phyloP scores from a whole-genome alignment of 2,888 invertebrate genomes.

The Atethmia centrago region DNA sequence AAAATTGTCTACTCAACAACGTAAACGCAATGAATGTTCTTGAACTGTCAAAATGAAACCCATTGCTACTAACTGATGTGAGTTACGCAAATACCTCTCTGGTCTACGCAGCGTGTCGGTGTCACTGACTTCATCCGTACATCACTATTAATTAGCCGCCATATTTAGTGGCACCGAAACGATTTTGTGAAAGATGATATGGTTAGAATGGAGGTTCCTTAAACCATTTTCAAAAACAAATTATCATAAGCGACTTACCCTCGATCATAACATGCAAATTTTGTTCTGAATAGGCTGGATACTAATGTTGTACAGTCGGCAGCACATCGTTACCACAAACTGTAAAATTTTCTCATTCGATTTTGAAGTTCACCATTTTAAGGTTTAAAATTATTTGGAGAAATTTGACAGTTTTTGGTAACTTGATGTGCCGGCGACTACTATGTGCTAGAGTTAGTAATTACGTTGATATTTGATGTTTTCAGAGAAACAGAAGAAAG shows the following conservation, averaged over 20 bases:
- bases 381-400: too few relatives aligned
- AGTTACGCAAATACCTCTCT: too few relatives aligned
- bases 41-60: too few relatives aligned
- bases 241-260: background rate
- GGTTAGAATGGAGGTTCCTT: background rate
- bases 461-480: slow-evolving; percentile 28
- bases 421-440: too few relatives aligned
- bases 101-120: background rate
- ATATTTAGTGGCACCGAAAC: too few relatives aligned
- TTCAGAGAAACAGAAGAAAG: slow-evolving; percentile 78
- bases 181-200: background rate
- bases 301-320: background rate
- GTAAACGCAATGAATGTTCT: too few relatives aligned
- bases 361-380: too few relatives aligned
- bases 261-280: background rate
- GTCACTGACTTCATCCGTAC: background rate
- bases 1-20: too few relatives aligned
- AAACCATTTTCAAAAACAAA: background rate
- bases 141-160: background rate
- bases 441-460: background rate
- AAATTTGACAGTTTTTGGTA: too few relatives aligned
- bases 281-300: background rate
- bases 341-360: too few relatives aligned
- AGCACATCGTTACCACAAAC: too few relatives aligned
- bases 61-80: too few relatives aligned